Conservation (phyloP, 2,888 invertebrate genomes). For the Fragum fragum region DNA sequence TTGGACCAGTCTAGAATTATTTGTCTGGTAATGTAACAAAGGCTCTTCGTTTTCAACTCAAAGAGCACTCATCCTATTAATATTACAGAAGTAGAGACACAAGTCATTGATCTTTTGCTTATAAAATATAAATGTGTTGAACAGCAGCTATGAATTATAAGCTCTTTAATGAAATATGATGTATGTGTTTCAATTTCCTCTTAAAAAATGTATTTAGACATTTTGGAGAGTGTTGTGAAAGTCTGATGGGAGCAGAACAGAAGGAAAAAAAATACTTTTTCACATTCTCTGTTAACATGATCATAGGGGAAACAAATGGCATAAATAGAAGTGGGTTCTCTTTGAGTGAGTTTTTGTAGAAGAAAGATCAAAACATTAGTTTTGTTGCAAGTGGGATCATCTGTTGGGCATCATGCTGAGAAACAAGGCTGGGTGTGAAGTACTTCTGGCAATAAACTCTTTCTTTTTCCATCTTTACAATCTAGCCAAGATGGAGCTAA, state of each 20-base stretch:
- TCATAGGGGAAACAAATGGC: slow-evolving; percentile 15
- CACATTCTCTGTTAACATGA: slow-evolving; percentile 3
- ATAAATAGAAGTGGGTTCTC: slow-evolving; percentile 17
- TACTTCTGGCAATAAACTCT: slow-evolving; percentile 37
- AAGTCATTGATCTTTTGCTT: no score
- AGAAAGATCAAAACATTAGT: slow-evolving; percentile 57
- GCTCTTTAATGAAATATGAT: no score
- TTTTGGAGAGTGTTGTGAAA: neutral
- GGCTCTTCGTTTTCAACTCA: no score
- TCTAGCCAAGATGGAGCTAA: no score
- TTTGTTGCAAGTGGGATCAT: slow-evolving; percentile 49
- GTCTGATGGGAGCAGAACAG: neutral
- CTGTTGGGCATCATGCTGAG: slow-evolving; percentile 50
- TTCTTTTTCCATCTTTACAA: no score
- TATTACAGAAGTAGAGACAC: no score
- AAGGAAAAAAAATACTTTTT: neutral
- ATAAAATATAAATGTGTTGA: no score
- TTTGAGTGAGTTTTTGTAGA: slow-evolving; percentile 13
- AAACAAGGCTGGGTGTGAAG: slow-evolving; percentile 41
- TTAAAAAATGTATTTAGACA: neutral
- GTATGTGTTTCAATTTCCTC: no score
- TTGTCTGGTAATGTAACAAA: no score
- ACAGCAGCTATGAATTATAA: no score
- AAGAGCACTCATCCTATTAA: no score
- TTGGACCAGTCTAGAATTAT: no score